Percentiles rank a stretch among this genome's conserved stretches.
These are phyloP conservation scores for Mirza zaza DNA, from an alignment of 2,113 vertebrate genomes.

Conservation along the genomic window DNA sequence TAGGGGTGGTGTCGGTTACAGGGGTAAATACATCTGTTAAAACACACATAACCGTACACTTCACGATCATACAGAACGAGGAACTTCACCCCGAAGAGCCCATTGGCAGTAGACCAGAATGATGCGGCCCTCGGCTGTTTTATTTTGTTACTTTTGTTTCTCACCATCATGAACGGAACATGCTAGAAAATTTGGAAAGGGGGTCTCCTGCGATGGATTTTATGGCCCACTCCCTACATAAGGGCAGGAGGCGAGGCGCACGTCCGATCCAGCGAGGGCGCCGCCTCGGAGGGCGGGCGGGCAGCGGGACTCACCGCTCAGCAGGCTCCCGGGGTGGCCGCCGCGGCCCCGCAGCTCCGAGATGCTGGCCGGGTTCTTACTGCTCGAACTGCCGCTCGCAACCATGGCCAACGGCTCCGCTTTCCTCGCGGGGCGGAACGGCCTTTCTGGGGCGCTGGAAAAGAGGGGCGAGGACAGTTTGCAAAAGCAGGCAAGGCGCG, in stretches of 20 bases:
- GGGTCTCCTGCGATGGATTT: not conserved
- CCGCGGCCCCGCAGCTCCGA: slow-evolving; percentile 77
- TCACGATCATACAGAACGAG: not conserved
- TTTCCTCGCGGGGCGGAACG: not conserved
- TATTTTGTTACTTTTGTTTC: not conserved
- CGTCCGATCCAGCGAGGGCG: accelerated
- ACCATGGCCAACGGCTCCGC: slow-evolving; percentile 75
- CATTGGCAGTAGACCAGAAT: not conserved
- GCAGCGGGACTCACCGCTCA: slow-evolving; percentile 83
- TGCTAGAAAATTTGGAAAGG: not conserved
- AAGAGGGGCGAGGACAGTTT: not conserved
- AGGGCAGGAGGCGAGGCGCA: not conserved
- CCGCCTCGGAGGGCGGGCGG: not conserved
- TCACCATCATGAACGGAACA: not conserved
- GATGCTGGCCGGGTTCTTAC: slow-evolving; percentile 80
- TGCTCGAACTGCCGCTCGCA: slow-evolving; percentile 83
- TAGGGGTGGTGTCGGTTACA: not conserved
- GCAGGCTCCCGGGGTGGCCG: slow-evolving; percentile 78
- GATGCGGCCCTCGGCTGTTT: not conserved
- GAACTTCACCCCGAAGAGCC: not conserved
- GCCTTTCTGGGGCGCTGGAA: slow-evolving; percentile 47
- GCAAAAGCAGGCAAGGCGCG: not conserved
- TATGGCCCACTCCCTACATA: not conserved
- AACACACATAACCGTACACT: not conserved
- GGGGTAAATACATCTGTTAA: not conserved